Evolutionary conservation across 1,140 invertebrate genomes (phyloP), one percentile per base, ranked within the genome.

Genomic region (Lepidostoma basale): DNA sequence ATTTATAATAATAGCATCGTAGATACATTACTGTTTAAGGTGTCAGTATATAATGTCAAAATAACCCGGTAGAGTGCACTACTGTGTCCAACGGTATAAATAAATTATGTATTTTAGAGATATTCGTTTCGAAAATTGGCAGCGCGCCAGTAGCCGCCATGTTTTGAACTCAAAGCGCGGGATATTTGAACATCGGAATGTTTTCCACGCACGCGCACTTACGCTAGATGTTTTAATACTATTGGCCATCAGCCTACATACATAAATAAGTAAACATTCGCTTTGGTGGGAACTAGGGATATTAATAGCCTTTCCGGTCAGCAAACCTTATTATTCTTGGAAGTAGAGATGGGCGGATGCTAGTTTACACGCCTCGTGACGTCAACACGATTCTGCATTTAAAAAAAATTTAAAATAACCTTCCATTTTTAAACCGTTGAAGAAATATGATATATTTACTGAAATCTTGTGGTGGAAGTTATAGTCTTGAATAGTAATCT

Each of bases 271-370:
- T n/a, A n/a, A n/a, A n/a, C n/a, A n/a, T n/a, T n/a, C n/a, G n/a
- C 14, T 20, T n/a, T 12, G 28, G 30, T 56, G 30, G 52, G 52
- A 56, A 56, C 52, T 30, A 10, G 30, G 26, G 10, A 18, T 28
- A 56, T 47, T 22, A 47, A 47, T 47, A 22, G 16, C 44, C 44
- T 56, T 56, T 56, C 52, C 52, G 52, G 52, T 56, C 52, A 39
- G 52, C 52, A 36, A 36, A 20, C 30, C 36, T 33, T 18, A 39
- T n/a, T n/a, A n/a, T n/a, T n/a, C n/a, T n/a, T n/a, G n/a, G n/a
- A n/a, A n/a, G n/a, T n/a, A n/a, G n/a, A n/a, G n/a, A n/a, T n/a
- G n/a, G n/a, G n/a, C n/a, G n/a, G n/a, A n/a, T n/a, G n/a, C n/a
- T n/a, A n/a, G n/a, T n/a, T n/a, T n/a, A n/a, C n/a, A n/a, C n/a